Conservation (phyloP, 2,797 vertebrate genomes). For the Tangara arthus region DNA sequence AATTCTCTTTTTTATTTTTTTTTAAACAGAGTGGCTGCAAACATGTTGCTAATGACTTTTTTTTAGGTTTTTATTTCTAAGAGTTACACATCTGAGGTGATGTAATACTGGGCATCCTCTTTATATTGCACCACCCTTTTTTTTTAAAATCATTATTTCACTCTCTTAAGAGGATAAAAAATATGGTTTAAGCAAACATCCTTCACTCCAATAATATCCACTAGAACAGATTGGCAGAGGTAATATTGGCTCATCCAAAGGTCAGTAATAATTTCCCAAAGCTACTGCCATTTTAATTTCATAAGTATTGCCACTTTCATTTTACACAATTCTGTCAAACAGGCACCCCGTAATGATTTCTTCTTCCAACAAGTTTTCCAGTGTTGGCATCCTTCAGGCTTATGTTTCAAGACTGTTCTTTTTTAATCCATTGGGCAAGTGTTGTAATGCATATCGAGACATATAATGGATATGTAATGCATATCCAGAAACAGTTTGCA, state of each 20-base stretch:
- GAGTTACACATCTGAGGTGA: not conserved
- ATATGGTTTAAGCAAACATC: not conserved
- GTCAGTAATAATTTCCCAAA: not conserved
- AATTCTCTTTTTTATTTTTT: not conserved
- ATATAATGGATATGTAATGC: not conserved
- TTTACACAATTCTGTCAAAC: not conserved
- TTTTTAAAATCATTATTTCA: not conserved
- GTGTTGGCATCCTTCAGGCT: not conserved
- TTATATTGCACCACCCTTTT: rapidly evolving
- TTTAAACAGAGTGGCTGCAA: not conserved
- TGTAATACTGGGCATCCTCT: not conserved
- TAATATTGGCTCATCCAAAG: not conserved
- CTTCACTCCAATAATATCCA: not conserved
- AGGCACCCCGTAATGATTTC: not conserved
- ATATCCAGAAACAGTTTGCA: not conserved
- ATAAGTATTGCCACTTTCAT: not conserved
- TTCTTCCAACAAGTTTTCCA: not conserved
- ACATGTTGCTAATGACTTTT: not conserved
- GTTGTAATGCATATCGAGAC: not conserved
- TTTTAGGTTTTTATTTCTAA: not conserved
- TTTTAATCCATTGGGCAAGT: not conserved
- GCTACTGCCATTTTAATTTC: not conserved
- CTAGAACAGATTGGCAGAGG: not conserved
- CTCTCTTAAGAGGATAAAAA: not conserved
- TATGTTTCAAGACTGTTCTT: not conserved